phyloP scores from a whole-genome alignment of 2,888 invertebrate species.

The Phyllotreta striolata region DNA sequence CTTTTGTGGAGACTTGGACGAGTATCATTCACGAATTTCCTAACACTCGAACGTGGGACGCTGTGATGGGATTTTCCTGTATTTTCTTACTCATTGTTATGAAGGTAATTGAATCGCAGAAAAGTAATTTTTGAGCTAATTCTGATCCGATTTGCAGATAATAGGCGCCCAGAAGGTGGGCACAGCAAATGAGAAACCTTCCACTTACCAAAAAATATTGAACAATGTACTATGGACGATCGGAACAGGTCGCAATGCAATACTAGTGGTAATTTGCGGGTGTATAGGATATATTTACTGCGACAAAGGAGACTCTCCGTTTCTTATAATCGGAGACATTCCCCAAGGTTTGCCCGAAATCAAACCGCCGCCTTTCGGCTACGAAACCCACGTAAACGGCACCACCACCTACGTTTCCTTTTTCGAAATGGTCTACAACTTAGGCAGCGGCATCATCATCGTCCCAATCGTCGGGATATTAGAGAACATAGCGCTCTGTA shows the following conservation, averaged over 20 bases:
- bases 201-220: conserved; percentile 59
- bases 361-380: conserved; percentile 73
- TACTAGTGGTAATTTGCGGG: conserved; percentile 79
- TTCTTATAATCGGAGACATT: conserved; percentile 78
- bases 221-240: conserved; percentile 78
- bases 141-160: conserved; percentile 62
- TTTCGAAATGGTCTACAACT: conserved; percentile 76
- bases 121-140: conserved; percentile 3
- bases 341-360: conserved; percentile 78
- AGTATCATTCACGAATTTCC: conserved; percentile 75
- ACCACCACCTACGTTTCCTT: conserved; percentile 62
- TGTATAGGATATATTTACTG: conserved; percentile 72
- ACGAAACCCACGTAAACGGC: conserved; percentile 62
- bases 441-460: conserved; percentile 86
- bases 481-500: conserved; percentile 94
- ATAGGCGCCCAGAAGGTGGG: conserved; percentile 69
- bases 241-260: conserved; percentile 83
- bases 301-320: conserved; percentile 75
- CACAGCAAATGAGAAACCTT: conserved; percentile 53
- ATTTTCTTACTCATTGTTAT: conserved; percentile 79
- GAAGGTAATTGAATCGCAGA: conserved; percentile 65
- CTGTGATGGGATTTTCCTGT: conserved; percentile 77
- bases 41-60: conserved; percentile 74
- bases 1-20: conserved; percentile 81
- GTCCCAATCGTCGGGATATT: conserved; percentile 89